Evolutionary conservation across 2,888 invertebrate genomes (phyloP).

Genomic region (Zeuzera pyrina): DNA sequence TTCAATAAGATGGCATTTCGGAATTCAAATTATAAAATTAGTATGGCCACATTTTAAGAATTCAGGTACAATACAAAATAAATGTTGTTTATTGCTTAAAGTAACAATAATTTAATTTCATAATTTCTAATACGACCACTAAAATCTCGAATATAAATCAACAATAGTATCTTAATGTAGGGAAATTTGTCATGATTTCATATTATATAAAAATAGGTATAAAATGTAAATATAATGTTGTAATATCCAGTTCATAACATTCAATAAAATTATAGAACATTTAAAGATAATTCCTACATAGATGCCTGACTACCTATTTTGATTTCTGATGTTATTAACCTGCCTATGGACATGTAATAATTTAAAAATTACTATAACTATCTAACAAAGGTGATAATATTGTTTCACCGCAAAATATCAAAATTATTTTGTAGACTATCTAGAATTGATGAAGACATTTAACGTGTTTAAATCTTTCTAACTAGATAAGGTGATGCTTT

Average conservation of each 20-base stretch:
- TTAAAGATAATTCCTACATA: conserved; percentile 16
- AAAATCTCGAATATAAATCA: conserved; percentile 54
- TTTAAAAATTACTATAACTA: conserved; percentile 27
- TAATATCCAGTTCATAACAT: conserved; percentile 46
- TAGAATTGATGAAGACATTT: conserved; percentile 30
- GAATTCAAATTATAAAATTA: conserved; percentile 45
- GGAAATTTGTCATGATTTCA: conserved; percentile 45
- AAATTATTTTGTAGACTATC: conserved; percentile 28
- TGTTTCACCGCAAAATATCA: conserved; percentile 31
- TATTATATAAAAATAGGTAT: conserved; percentile 51
- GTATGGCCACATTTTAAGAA: conserved; percentile 67
- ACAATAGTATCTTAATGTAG: conserved; percentile 24
- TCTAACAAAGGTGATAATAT: conserved; percentile 30
- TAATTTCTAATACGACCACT: conserved; percentile 58
- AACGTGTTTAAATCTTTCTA: conserved; percentile 41
- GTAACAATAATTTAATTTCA: conserved; percentile 59
- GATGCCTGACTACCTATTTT: conserved; percentile 11
- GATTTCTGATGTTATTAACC: too few relatives aligned
- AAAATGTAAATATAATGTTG: conserved; percentile 45
- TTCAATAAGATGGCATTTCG: conserved; percentile 39
- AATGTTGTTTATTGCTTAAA: not conserved
- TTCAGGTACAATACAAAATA: conserved; percentile 69
- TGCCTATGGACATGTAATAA: conserved; percentile 6
- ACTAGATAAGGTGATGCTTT: conserved; percentile 38
- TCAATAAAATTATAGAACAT: conserved; percentile 31